These are phyloP conservation scores for Anhinga rufa DNA, from an alignment of 2,113 vertebrate genomes.

Conservation along the genomic window DNA sequence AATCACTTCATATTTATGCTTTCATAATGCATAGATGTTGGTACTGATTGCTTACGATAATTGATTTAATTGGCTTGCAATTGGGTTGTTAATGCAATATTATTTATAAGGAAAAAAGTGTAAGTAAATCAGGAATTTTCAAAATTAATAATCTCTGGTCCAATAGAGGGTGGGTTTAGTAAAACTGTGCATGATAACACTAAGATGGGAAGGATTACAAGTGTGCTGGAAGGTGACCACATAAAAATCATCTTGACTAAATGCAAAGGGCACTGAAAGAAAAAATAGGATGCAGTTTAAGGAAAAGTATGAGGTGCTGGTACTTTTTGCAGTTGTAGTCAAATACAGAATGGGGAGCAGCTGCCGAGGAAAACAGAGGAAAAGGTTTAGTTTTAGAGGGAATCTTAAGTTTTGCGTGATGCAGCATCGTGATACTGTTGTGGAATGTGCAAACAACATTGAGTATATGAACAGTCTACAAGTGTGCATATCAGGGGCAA, in stretches of 20 bases:
- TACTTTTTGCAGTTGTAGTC: neutral
- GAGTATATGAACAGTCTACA: neutral
- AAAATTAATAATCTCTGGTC: neutral
- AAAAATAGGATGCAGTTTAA: neutral
- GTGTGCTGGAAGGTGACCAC: neutral
- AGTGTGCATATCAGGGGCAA: fast-evolving
- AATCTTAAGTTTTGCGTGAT: neutral
- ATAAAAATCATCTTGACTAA: neutral
- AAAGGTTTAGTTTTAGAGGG: neutral
- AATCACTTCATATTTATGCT: neutral
- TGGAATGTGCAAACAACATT: neutral
- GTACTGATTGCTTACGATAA: neutral
- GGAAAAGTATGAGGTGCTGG: neutral
- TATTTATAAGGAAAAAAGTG: neutral
- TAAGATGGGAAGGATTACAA: neutral
- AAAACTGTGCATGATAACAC: neutral
- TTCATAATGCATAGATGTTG: neutral
- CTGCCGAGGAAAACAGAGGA: neutral
- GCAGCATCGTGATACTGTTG: fast-evolving
- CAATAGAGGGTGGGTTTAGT: neutral
- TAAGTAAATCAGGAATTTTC: neutral
- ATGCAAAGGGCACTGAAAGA: neutral
- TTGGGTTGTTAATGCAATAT: neutral
- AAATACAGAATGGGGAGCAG: neutral
- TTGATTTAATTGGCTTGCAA: neutral